phyloP scores from a whole-genome alignment of 92 coral and sea anemone species.

The Plumapathes pennacea region DNA sequence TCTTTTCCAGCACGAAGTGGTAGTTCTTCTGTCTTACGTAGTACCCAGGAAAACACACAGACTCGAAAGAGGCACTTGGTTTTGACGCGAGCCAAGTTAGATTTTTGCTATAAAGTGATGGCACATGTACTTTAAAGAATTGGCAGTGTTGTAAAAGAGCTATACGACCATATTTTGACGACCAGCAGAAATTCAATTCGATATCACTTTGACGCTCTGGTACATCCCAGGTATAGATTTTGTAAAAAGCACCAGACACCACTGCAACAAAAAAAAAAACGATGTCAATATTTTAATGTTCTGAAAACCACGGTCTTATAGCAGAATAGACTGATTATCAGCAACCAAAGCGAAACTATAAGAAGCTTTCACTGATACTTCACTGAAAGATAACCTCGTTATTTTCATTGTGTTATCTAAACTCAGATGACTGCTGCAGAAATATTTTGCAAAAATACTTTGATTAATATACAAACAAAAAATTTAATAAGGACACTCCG shows the following conservation, averaged over 20 bases:
- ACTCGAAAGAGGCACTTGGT: constrained; percentile 25
- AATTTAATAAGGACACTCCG: no score
- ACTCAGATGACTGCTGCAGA: no score
- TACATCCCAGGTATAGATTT: constrained; percentile 63
- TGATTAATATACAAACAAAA: no score
- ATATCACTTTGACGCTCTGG: constrained; percentile 61
- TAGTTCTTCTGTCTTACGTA: constrained; percentile 41
- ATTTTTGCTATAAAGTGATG: constrained; percentile 7
- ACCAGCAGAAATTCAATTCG: constrained; percentile 57
- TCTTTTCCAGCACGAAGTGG: constrained; percentile 20
- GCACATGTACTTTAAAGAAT: constrained; percentile 29
- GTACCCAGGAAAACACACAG: constrained; percentile 25
- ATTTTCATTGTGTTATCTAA: no score
- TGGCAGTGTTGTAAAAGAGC: constrained; percentile 50
- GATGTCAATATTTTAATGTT: no score
- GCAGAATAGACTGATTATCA: no score
- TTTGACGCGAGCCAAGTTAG: no score
- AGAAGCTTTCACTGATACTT: no score
- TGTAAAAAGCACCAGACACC: constrained; percentile 67
- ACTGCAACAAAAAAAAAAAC: constrained; percentile 19
- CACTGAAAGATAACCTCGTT: no score
- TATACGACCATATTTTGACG: constrained; percentile 44
- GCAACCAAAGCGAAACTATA: no score
- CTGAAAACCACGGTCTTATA: no score
- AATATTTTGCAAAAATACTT: no score